Percentiles rank a stretch among this genome's conserved stretches.
Conservation (phyloP, 2,113 vertebrate genomes). For the Microcebus jonahi region DNA sequence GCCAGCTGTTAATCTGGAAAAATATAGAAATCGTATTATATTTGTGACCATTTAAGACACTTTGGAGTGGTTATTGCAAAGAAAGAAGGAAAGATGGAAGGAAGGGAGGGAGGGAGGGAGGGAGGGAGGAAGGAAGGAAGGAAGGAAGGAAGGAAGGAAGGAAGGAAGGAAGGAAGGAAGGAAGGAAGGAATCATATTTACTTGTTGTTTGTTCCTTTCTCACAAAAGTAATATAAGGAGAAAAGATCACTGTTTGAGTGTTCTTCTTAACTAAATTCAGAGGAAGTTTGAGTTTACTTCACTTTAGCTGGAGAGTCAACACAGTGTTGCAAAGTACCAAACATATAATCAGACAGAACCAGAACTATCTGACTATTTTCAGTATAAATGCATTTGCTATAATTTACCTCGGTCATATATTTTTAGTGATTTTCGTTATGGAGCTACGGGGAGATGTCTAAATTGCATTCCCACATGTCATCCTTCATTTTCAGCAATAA, state of each 20-base stretch:
- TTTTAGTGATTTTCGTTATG: not conserved
- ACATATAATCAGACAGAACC: constrained; percentile 29
- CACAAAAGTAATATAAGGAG: not conserved
- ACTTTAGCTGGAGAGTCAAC: not conserved
- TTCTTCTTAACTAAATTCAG: not conserved
- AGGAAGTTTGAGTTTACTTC: not conserved
- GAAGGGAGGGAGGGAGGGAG: no score
- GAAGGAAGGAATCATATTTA: not conserved
- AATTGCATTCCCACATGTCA: not conserved
- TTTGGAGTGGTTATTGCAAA: not conserved
- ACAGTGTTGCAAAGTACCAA: not conserved
- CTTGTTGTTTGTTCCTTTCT: not conserved
- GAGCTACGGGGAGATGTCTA: not conserved
- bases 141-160: no score
- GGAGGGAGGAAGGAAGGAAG: not conserved
- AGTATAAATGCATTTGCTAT: not conserved
- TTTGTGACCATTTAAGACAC: not conserved
- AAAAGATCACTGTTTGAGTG: not conserved
- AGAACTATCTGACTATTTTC: constrained; percentile 6
- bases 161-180: not conserved
- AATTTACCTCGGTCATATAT: not conserved
- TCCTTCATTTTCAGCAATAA: constrained; percentile 5
- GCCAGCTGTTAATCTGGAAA: not conserved
- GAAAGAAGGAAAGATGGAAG: not conserved
- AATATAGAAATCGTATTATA: not conserved